These are phyloP conservation scores for Amphilophus citrinellus DNA, from an alignment of 2,113 vertebrate species.

Conservation along the genomic window DNA sequence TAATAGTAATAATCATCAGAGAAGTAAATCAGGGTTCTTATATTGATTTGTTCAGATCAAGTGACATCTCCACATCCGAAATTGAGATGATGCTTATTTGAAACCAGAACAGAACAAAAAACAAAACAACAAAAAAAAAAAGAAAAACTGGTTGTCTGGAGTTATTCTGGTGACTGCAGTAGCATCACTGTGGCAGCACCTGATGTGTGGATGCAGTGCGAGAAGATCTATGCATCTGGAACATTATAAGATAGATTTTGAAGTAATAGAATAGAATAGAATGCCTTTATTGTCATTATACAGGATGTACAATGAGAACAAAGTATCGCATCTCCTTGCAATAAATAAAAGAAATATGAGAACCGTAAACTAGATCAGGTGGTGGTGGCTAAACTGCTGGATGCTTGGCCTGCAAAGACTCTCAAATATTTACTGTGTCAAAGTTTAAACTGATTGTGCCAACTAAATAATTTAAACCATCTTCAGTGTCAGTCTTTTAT, in stretches of 20 bases:
- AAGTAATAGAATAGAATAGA: constrained; percentile 6
- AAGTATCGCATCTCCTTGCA: constrained; percentile 17
- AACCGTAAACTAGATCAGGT: constrained; percentile 12
- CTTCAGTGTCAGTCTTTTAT: neutral
- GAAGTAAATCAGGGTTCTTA: constrained; percentile 6
- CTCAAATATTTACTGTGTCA: neutral
- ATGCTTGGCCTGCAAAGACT: neutral
- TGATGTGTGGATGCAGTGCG: constrained; percentile 11
- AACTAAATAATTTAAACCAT: neutral
- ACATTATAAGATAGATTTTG: constrained; percentile 10
- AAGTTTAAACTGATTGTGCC: neutral
- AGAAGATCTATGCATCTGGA: constrained; percentile 18
- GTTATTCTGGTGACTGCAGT: constrained; percentile 8
- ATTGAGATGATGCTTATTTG: constrained; percentile 27
- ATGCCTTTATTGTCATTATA: too few species aligned
- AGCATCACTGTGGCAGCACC: constrained; percentile 8
- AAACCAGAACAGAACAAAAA: constrained; percentile 37
- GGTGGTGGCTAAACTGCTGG: constrained; percentile 14
- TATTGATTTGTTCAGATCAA: constrained; percentile 32
- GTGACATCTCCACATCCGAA: constrained; percentile 47
- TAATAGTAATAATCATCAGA: neutral
- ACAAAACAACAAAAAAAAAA: neutral
- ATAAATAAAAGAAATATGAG: constrained; percentile 33
- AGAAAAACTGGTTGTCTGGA: neutral
- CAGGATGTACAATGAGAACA: neutral